Evolutionary conservation across 2,888 invertebrate genomes (phyloP).

Genomic region (Scaptomyza flava): DNA sequence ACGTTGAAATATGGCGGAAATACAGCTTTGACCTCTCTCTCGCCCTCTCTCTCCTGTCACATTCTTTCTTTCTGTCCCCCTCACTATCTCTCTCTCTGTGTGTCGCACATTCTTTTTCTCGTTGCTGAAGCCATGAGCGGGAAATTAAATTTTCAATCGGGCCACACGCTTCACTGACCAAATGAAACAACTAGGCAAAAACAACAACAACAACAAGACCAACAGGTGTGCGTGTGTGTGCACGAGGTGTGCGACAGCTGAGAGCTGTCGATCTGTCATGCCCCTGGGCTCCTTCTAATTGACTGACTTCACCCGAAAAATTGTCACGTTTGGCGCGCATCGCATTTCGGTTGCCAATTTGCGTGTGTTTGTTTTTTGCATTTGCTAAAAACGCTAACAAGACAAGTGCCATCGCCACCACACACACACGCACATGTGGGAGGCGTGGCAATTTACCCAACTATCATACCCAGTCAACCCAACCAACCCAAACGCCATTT

Average conservation of each 20-base stretch:
- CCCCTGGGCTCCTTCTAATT: neutral
- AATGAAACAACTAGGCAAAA: constrained; percentile 47
- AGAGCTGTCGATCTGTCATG: neutral
- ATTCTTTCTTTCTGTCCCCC: neutral
- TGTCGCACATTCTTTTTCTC: neutral
- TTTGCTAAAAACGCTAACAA: neutral
- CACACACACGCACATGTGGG: neutral
- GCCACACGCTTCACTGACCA: constrained; percentile 63
- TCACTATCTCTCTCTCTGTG: neutral
- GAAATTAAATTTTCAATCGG: constrained; percentile 80
- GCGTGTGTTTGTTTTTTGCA: neutral
- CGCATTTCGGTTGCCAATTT: constrained; percentile 7
- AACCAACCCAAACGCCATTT: neutral
- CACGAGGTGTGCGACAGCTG: neutral
- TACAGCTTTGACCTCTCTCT: constrained; percentile 41
- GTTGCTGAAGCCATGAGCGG: constrained; percentile 58
- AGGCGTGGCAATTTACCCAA: too few relatives aligned
- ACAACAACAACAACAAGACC: constrained; percentile 1
- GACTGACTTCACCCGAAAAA: neutral
- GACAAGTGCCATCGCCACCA: neutral
- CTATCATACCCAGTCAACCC: neutral
- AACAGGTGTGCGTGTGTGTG: constrained; percentile 14
- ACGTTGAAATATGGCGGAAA: constrained; percentile 65
- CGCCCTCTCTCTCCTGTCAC: neutral
- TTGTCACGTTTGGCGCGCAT: neutral